A percentile compares a stretch with the other conserved stretches of the same genome.
phyloP scores from a whole-genome alignment of 2,797 vertebrate species.

The Leptodactylus fallax region DNA sequence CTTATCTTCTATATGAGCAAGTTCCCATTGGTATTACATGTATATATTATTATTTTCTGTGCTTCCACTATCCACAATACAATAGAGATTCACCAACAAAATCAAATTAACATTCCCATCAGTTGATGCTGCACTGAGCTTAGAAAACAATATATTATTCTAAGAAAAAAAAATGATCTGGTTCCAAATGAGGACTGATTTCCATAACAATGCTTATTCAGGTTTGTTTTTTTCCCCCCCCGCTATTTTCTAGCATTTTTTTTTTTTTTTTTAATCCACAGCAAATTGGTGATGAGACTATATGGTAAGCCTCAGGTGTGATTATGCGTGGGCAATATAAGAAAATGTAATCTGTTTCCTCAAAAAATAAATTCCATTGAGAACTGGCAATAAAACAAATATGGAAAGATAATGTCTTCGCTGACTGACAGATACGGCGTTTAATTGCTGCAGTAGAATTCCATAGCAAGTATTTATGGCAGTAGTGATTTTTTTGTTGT shows the following conservation, averaged over 20 bases:
- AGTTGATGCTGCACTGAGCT: conserved; percentile 39
- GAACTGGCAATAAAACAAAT: conserved; percentile 44
- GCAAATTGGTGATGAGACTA: conserved; percentile 40
- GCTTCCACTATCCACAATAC: conserved; percentile 24
- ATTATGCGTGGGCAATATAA: conserved; percentile 41
- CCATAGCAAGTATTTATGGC: conserved; percentile 37
- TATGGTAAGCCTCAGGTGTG: conserved; percentile 52
- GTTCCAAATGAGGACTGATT: conserved; percentile 52
- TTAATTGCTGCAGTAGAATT: conserved; percentile 54
- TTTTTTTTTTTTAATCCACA: conserved; percentile 11
- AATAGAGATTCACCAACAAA: conserved; percentile 44
- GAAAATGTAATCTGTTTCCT: conserved; percentile 48
- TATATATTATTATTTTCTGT: conserved; percentile 39
- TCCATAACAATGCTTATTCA: conserved; percentile 48
- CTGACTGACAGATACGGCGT: conserved; percentile 44
- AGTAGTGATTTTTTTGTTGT: conserved; percentile 34
- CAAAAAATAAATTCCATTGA: conserved; percentile 47
- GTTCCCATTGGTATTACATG: conserved; percentile 35
- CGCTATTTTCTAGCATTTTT: conserved; percentile 26
- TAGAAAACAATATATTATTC: conserved; percentile 53
- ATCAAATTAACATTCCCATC: conserved; percentile 53
- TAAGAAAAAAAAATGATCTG: conserved; percentile 39
- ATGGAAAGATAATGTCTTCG: conserved; percentile 43
- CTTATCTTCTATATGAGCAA: conserved; percentile 39
- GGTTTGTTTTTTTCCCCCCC: neutral